Conservation (phyloP, 2,888 invertebrate genomes). For the Heliothis peltigera region DNA sequence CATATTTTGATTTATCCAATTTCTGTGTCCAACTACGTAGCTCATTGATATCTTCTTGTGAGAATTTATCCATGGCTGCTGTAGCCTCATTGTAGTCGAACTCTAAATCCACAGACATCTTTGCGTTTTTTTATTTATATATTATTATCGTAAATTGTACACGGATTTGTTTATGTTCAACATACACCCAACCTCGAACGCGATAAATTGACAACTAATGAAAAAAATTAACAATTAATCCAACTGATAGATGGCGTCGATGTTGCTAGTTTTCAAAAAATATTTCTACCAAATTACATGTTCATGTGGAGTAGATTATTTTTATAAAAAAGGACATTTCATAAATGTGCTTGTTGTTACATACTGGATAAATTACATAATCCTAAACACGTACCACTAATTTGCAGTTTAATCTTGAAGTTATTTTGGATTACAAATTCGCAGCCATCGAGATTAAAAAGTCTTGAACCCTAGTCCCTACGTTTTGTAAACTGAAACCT, state of each 20-base stretch:
- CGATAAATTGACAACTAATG: slow-evolving; percentile 80
- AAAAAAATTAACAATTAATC: slow-evolving; percentile 28
- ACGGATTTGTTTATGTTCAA: slow-evolving; percentile 64
- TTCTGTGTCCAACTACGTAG: slow-evolving; percentile 85
- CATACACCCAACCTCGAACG: slow-evolving; percentile 63
- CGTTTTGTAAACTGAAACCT: not conserved
- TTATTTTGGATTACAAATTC: not conserved
- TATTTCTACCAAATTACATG: slow-evolving; percentile 51
- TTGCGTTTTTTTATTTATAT: slow-evolving; percentile 58
- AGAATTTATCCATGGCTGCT: slow-evolving; percentile 85
- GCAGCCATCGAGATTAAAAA: slow-evolving; percentile 33
- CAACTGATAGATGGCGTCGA: slow-evolving; percentile 25
- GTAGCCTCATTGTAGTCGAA: slow-evolving; percentile 83
- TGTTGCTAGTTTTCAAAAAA: slow-evolving; percentile 30
- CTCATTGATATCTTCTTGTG: slow-evolving; percentile 84
- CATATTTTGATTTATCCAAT: slow-evolving; percentile 85
- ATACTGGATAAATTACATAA: too few relatives aligned
- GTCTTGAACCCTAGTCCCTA: not conserved
- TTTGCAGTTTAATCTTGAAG: not conserved
- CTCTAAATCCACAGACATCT: slow-evolving; percentile 83
- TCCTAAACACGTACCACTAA: not conserved
- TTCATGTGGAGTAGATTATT: not conserved
- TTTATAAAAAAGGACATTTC: too few relatives aligned
- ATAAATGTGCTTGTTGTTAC: too few relatives aligned
- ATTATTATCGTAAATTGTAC: slow-evolving; percentile 70